Evolutionary conservation across 2,797 vertebrate species (phyloP).

Genomic region (Karalla daura): DNA sequence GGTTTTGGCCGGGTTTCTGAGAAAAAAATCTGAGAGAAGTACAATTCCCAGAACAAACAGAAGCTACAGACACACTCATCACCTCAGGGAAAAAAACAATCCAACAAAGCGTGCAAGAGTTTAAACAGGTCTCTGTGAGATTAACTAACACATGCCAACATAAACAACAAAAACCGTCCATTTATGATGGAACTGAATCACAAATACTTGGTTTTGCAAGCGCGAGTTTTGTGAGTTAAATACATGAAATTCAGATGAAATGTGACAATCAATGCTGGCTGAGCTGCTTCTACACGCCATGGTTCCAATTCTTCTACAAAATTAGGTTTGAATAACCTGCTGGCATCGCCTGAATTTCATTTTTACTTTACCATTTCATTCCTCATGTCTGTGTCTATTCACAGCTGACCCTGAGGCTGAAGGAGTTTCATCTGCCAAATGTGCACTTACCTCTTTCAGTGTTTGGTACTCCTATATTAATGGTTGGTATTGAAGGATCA

Average conservation of each 20-base stretch:
- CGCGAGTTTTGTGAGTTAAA: neutral
- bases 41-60: constrained; percentile 13
- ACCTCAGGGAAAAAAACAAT: neutral
- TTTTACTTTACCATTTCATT: constrained; percentile 37
- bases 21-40: constrained; percentile 25
- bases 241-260: too few species aligned
- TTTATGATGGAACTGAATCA: neutral
- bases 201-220: neutral
- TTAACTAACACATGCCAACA: neutral
- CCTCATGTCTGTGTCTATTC: constrained; percentile 14
- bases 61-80: neutral
- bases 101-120: neutral
- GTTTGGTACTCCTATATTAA: constrained; percentile 93
- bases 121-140: neutral
- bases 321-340: constrained; percentile 23
- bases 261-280: constrained; percentile 16
- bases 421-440: neutral
- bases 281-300: neutral
- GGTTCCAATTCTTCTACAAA: constrained; percentile 1
- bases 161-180: neutral
- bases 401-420: constrained; percentile 21
- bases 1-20: constrained; percentile 7
- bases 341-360: constrained; percentile 3
- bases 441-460: constrained; percentile 91
- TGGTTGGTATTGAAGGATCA: constrained; percentile 91